Conservation (phyloP, 2,888 invertebrate species). For the Polyommatus iphigenia region DNA sequence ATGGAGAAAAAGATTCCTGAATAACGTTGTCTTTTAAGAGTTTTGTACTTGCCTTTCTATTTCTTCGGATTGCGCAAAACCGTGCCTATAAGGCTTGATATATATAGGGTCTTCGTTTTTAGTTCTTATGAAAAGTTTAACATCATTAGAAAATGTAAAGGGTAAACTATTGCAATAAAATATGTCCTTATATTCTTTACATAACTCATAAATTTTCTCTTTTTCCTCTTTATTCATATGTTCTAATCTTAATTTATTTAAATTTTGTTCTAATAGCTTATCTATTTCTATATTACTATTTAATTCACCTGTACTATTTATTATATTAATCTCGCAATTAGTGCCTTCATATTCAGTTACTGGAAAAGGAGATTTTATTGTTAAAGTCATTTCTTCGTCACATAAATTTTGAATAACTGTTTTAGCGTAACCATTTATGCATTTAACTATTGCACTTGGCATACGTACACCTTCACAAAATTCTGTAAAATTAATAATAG, state of each 20-base stretch:
- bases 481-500: slow-evolving; percentile 34
- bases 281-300: slow-evolving; percentile 28
- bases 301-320: slow-evolving; percentile 25
- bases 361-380: slow-evolving; percentile 27
- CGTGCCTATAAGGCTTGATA: slow-evolving; percentile 37
- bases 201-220: slow-evolving; percentile 35
- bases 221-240: slow-evolving; percentile 40
- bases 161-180: slow-evolving; percentile 42
- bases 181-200: slow-evolving; percentile 43
- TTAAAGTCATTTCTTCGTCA: slow-evolving; percentile 26
- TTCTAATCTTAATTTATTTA: slow-evolving; percentile 36
- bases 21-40: slow-evolving; percentile 40
- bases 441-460: slow-evolving; percentile 36
- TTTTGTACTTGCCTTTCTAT: slow-evolving; percentile 40
- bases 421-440: slow-evolving; percentile 35
- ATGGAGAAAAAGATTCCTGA: slow-evolving; percentile 39
- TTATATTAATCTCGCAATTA: slow-evolving; percentile 7
- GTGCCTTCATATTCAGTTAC: background rate
- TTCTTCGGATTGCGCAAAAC: slow-evolving; percentile 36
- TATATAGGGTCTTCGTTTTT: slow-evolving; percentile 42
- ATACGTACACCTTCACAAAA: slow-evolving; percentile 37
- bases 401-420: slow-evolving; percentile 36
- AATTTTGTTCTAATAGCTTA: slow-evolving; percentile 34
- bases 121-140: slow-evolving; percentile 47
- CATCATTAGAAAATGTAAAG: slow-evolving; percentile 41